Percentiles rank a stretch among this genome's conserved stretches.
Conservation (phyloP, 2,113 vertebrate species). For the Nanger granti region DNA sequence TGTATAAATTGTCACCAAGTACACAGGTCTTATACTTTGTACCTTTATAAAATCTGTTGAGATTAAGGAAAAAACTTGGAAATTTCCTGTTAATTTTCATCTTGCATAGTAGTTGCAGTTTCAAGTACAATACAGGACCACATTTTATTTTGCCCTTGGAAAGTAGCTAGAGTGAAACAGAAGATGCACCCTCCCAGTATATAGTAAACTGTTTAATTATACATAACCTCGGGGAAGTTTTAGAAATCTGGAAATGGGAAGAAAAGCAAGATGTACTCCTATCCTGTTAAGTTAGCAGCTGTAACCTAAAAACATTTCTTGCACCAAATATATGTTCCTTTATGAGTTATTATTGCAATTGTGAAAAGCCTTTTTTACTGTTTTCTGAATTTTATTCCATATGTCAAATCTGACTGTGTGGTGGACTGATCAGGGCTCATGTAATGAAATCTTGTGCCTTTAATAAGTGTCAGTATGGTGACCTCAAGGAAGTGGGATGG, state of each 20-base stretch:
- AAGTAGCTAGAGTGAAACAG: not conserved
- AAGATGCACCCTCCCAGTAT: not conserved
- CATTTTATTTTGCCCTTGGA: not conserved
- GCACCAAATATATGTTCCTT: not conserved
- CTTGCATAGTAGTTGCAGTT: not conserved
- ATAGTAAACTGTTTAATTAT: not conserved
- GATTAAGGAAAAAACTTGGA: not conserved
- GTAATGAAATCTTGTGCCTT: not conserved
- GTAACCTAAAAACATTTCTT: not conserved
- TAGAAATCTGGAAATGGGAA: not conserved
- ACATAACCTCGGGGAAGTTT: not conserved
- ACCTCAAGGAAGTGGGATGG: not conserved
- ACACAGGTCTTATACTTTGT: not conserved
- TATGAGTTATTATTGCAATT: not conserved
- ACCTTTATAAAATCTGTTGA: conserved; percentile 3
- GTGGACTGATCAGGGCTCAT: not conserved
- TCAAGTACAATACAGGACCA: not conserved
- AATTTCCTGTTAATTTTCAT: conserved; percentile 12
- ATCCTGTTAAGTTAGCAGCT: not conserved
- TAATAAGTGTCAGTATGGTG: not conserved
- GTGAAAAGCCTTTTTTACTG: not conserved
- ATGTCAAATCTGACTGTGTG: not conserved
- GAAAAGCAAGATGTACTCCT: not conserved
- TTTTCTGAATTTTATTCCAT: not conserved
- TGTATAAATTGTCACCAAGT: not conserved